Base-by-base conservation (phyloP, 2,888 invertebrate genomes). In the Agrenia bidenticulata region DNA sequence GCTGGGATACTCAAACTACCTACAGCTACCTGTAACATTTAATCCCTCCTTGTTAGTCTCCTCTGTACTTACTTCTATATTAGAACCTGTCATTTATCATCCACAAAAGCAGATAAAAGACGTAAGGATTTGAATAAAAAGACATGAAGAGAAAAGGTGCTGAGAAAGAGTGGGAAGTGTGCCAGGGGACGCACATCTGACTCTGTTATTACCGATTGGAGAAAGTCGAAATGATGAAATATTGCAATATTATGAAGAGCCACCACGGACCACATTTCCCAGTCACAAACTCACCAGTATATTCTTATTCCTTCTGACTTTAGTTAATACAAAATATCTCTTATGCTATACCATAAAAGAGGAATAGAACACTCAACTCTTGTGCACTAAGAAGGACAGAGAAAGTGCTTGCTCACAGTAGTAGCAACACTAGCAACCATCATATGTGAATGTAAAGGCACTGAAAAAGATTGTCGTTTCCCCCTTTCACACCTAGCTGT, bases 171-270 rank as follows among this genome's bases (percentile, higher is more conserved):
- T 42, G 45, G 45, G 45, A 45, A 45, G n/a, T 45, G 45, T 45
- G 45, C 19, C 45, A 45, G 5, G 45, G 45, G 45, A 45, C 45
- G n/a, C 45, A 45, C 45, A 19, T 15, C 19, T 5, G 45, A 45
- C 45, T 19, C n/a, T 26, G 19, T 32, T 45, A 13, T 51, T 5
- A 32, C 26, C 57, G 32, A 56, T 55, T 56, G 49, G 56, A n/a
- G 37, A 62, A 55, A 62, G 62, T 56, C 61, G 49, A 45, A 56
- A 62, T 56, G 55, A 62, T 62, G 62, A 62, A 62, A 62, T 62
- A 62, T 62, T 62, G 62, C 45, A 26, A 56, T 55, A 24, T 55
- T 55, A 55, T 55, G 55, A 55, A 27, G 26, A 27, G 55, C 27
- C 19, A 11, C n/a, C 5, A 32, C 32, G 32, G 32, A 32, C 32